Evolutionary conservation across 2,113 vertebrate species (phyloP).

Genomic region (Phasianus colchicus): DNA sequence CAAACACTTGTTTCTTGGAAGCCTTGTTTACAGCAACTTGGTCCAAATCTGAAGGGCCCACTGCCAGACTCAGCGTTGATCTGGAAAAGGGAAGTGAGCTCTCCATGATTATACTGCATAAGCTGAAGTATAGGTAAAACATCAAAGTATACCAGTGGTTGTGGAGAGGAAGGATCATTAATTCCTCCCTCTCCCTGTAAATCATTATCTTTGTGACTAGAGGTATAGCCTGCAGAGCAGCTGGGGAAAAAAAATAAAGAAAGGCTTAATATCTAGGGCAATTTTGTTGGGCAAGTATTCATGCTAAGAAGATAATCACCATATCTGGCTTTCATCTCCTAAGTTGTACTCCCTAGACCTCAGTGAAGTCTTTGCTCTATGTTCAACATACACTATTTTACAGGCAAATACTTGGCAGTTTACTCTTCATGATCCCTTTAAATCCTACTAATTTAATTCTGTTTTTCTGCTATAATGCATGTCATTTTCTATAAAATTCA

Average conservation of each 20-base stretch:
- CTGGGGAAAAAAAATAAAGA: background rate
- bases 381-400: background rate
- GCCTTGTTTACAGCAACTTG: background rate
- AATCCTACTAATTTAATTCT: too few relatives aligned
- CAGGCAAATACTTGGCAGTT: background rate
- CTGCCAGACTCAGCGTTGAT: background rate
- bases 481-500: too few relatives aligned
- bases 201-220: background rate
- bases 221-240: background rate
- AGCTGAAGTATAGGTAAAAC: background rate
- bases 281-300: background rate
- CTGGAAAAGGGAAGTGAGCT: background rate
- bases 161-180: background rate
- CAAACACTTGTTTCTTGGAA: background rate
- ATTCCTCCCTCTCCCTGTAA: background rate
- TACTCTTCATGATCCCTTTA: too few relatives aligned
- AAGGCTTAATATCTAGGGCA: background rate
- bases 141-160: background rate
- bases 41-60: background rate
- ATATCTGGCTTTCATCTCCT: background rate
- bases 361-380: background rate
- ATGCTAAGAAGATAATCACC: background rate
- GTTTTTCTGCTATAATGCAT: too few relatives aligned
- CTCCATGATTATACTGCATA: background rate
- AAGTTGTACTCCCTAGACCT: background rate